These are phyloP conservation scores for Aptenodytes patagonicus DNA, from an alignment of 2,113 vertebrate species.

Conservation along the genomic window DNA sequence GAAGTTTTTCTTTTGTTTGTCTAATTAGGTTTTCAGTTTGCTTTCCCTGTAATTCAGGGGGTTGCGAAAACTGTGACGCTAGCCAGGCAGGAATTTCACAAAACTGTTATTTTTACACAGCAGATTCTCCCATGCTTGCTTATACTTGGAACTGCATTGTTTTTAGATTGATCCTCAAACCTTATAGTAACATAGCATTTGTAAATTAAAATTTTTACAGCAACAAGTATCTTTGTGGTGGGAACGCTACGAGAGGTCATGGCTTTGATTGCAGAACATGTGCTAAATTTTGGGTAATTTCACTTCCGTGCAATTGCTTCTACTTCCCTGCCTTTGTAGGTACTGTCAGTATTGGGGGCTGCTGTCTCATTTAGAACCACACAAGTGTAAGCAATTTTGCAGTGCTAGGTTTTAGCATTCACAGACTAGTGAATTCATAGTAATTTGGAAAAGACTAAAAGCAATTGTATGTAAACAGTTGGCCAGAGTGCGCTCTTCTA, in stretches of 20 bases:
- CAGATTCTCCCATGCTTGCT: neutral
- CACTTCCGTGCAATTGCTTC: neutral
- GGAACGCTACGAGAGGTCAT: rapidly evolving
- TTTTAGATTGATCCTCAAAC: neutral
- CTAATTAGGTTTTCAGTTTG: constrained; percentile 16
- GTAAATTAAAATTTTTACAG: neutral
- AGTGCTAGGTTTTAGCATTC: neutral
- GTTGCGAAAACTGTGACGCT: neutral
- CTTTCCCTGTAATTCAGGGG: neutral
- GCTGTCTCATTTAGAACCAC: neutral
- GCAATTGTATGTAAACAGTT: neutral
- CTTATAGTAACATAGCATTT: neutral
- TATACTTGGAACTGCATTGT: neutral
- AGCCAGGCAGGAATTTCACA: neutral
- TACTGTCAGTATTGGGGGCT: neutral
- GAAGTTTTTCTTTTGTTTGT: constrained; percentile 28
- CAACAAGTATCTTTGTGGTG: neutral
- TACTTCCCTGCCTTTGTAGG: neutral
- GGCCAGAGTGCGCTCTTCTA: neutral
- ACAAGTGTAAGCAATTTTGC: neutral
- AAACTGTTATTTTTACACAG: neutral
- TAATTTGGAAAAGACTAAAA: neutral
- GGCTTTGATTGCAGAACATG: neutral
- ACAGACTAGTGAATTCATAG: neutral
- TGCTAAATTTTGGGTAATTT: neutral